Base-by-base conservation (phyloP, 2,797 vertebrate species). In the Forpus xanthops region DNA sequence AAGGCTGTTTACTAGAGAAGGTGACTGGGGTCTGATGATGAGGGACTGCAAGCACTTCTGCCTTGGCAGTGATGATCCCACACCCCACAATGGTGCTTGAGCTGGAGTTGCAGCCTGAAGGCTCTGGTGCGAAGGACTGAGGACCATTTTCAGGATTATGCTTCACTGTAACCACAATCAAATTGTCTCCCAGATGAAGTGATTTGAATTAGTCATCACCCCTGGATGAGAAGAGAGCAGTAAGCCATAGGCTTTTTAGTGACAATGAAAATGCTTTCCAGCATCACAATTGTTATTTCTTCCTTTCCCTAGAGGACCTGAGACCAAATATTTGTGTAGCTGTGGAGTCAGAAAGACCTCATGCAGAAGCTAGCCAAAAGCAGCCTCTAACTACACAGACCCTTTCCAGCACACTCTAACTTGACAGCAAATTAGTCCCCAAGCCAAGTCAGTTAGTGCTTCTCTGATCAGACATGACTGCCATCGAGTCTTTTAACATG, bases 81-180 rank as follows among this genome's bases (percentile, higher is more conserved):
- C n/a, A 68, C 2, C 10, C 19, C 14, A 12, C 12, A 21, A 55
- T 1, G 0, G 4, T 67, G 12, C 50, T 35, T 47, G 37, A 85
- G 18, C 30, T 77, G 58, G 49, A 87, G 10, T 14, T 62, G n/a
- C 44, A 90, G 64, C 30, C 44, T 35, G 49, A 76, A 64, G 28
- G 4, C 30, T 79, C 15, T 79, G 28, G 25, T 42, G 21, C 0
- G 0, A 64, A 52, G 30, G 5, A 39, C 24, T 35, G 30, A 72
- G 10, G 47, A 16, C 8, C 8, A 3, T 31, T n/a, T 39, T 70
- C 1, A 6, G 45, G 11, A 31, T 52, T 60, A 35, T 47, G 31
- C 1, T 1, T 55, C 20, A 50, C 58, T 24, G 18, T 12, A n/a
- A 79, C 5, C n/a, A 42, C 18, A 71, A 42, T 18, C 31, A 76